Base-by-base conservation (phyloP, 1,140 invertebrate species). In the Aricia agestis region DNA sequence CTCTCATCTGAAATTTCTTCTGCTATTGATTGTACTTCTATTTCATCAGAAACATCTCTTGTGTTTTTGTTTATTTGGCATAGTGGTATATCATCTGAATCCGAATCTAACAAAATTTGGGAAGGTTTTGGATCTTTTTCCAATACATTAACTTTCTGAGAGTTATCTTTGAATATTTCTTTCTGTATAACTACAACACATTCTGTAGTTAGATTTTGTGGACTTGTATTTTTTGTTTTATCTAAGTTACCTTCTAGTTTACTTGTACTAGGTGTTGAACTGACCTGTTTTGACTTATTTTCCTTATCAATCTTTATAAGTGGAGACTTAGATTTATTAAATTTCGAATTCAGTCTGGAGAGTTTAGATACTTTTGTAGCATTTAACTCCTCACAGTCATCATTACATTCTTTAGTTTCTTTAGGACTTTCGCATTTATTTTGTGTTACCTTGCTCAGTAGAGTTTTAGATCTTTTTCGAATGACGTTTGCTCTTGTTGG, bases 111-210 rank as follows among this genome's bases (percentile, higher is more conserved):
- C 67, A 81, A 66, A 25, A 66, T 52, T 71, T 85, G 79, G 25
- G 82, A 78, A 6, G 32, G 17, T 59, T 32, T 17, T 15, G 11
- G 67, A 3, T 11, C 73, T 71, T 66, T 68, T 63, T 31, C 10
- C 5, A 7, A 68, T 72, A 71, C 67, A 18, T 9, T 58, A 25
- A 63, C 6, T 69, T 71, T 67, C 67, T 75, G 1, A 41, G 17
- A 63, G 71, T 72, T 66, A 66, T 69, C 75, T 66, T 70, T 68
- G 57, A 72, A 72, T 58, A 25, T 74, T 77, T 74, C 83, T 19
- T 84, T 87, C 72, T 90, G 89, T 73, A 90, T 82, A 31, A 90
- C 79, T 67, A 87, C 81, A 63, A 89, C 78, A 72, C 87, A 90
- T 80, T 89, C 86, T 76, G 87, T 89, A 31, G 79, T 76, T 31